These are phyloP conservation scores for Acrossocheilus wenchowensis DNA, from an alignment of 2,797 vertebrate genomes.

Conservation along the genomic window DNA sequence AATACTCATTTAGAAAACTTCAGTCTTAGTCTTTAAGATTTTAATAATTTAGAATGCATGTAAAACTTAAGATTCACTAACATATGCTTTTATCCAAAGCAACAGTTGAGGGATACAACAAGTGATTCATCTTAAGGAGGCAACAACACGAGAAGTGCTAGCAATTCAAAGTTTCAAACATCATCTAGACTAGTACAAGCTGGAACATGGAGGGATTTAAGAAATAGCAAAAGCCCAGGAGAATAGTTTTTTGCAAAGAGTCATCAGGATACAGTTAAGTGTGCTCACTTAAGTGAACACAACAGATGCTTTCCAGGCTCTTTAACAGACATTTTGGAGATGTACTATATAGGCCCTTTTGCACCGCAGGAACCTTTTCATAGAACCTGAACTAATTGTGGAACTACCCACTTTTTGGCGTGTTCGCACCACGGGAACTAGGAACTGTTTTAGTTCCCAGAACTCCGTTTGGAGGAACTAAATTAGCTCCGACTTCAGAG, in stretches of 20 bases:
- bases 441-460: too few species aligned
- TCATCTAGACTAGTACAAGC: too few species aligned
- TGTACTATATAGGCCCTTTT: not conserved
- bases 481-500: too few species aligned
- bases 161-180: not conserved
- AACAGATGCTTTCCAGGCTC: not conserved
- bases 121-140: not conserved
- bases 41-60: not conserved
- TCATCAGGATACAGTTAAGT: not conserved
- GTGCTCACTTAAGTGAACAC: not conserved
- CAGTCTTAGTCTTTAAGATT: not conserved
- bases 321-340: not conserved
- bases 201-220: not conserved
- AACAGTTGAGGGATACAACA: not conserved
- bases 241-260: not conserved
- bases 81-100: not conserved
- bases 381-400: too few species aligned
- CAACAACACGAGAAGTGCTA: not conserved
- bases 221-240: not conserved
- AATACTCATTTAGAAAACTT: not conserved
- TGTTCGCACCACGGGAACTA: too few species aligned
- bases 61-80: not conserved
- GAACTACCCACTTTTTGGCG: too few species aligned
- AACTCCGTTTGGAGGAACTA: too few species aligned
- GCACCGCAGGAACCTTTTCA: too few species aligned